Conservation (phyloP, 2,797 vertebrate species). For the Lagorchestes hirsutus region DNA sequence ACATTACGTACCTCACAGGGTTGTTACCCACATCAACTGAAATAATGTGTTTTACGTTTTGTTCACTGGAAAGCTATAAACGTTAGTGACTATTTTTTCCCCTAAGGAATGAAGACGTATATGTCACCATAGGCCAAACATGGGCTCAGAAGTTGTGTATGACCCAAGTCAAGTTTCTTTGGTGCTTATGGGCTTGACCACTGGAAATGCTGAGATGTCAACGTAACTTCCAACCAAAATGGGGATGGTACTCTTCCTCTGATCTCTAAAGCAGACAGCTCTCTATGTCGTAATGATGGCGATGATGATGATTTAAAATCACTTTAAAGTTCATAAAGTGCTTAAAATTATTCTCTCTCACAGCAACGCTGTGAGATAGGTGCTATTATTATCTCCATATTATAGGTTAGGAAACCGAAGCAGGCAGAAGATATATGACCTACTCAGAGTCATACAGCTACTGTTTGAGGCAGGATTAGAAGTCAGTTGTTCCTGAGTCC, state of each 20-base stretch:
- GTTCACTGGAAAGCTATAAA: neutral
- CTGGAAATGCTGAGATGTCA: neutral
- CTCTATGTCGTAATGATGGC: neutral
- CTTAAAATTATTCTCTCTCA: neutral
- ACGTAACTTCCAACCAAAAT: conserved; percentile 41
- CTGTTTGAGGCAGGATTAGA: neutral
- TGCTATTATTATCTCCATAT: neutral
- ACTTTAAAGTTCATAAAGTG: neutral
- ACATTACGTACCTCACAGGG: neutral
- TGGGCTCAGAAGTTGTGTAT: conserved; percentile 24
- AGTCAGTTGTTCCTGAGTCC: neutral
- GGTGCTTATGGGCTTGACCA: neutral
- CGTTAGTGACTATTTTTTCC: neutral
- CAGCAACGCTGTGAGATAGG: neutral
- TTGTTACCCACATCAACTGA: neutral
- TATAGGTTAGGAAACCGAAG: neutral
- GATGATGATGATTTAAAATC: neutral
- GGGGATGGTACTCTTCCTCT: conserved; percentile 27
- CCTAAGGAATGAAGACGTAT: conserved; percentile 8
- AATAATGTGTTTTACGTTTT: neutral
- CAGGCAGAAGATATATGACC: neutral
- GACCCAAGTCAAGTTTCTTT: conserved; percentile 17
- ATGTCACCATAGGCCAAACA: neutral
- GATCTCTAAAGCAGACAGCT: neutral
- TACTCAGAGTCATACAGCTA: neutral